Evolutionary conservation across 2,888 invertebrate species (phyloP).

Genomic region (Drosophila meridionalis): DNA sequence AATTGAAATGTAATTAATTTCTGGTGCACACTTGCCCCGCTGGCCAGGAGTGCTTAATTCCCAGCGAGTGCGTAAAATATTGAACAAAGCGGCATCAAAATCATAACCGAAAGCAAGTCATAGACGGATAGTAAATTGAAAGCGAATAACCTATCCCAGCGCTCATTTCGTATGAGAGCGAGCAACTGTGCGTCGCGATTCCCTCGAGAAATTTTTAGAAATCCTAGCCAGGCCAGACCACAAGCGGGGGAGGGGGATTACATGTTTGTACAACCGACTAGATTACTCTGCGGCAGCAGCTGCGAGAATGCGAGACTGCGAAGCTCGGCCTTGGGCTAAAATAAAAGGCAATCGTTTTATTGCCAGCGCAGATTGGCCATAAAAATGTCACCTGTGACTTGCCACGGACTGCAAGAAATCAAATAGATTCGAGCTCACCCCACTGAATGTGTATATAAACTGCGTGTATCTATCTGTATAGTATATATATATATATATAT

Average conservation of each 20-base stretch:
- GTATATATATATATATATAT: background rate
- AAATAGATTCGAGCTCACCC: constrained; percentile 67
- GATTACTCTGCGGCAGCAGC: constrained; percentile 51
- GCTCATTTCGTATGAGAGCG: constrained; percentile 45
- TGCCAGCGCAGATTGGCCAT: constrained; percentile 75
- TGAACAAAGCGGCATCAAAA: constrained; percentile 48
- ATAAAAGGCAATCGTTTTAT: constrained; percentile 72
- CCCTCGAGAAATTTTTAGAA: constrained; percentile 74
- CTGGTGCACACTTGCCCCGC: constrained; percentile 44
- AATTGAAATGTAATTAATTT: constrained; percentile 79
- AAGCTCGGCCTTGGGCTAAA: constrained; percentile 55
- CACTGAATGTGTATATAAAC: background rate
- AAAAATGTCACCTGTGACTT: constrained; percentile 81
- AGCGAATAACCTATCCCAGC: constrained; percentile 43
- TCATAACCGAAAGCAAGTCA: constrained; percentile 23
- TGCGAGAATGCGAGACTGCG: constrained; percentile 17
- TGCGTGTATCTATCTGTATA: background rate
- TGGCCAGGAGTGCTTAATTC: constrained; percentile 22
- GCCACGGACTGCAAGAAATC: constrained; percentile 62
- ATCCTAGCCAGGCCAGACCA: constrained; percentile 28
- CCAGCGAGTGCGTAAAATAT: constrained; percentile 58
- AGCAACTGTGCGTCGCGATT: constrained; percentile 33
- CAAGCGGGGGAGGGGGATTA: too few species aligned
- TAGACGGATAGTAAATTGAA: constrained; percentile 54
- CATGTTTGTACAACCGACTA: constrained; percentile 28